Evolutionary conservation across 2,797 vertebrate species (phyloP).

Genomic region (Columba guinea): DNA sequence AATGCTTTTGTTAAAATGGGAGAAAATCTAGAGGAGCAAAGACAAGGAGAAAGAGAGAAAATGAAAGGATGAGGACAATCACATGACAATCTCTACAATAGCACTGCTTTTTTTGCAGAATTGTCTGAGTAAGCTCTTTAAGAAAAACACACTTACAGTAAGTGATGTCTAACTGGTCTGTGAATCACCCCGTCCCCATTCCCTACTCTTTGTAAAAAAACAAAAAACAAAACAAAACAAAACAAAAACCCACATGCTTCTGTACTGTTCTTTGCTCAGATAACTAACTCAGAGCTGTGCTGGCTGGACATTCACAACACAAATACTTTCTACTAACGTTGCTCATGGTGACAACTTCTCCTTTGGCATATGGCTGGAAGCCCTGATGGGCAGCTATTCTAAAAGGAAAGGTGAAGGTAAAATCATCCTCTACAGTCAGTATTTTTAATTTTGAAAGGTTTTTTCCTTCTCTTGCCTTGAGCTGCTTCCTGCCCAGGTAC

Average conservation of each 20-base stretch:
- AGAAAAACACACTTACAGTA: slow-evolving; percentile 21
- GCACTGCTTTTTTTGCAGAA: background rate
- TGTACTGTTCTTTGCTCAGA: background rate
- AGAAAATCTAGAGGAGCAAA: background rate
- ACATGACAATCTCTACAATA: background rate
- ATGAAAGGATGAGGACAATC: background rate
- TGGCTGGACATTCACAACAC: background rate
- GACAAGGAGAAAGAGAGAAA: background rate
- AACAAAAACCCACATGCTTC: background rate
- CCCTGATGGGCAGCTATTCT: background rate
- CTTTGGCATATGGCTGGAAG: background rate
- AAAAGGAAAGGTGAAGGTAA: background rate
- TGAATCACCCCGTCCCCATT: slow-evolving; percentile 1
- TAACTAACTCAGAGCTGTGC: background rate
- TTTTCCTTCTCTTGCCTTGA: background rate
- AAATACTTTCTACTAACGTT: background rate
- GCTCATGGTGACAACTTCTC: background rate
- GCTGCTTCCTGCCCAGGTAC: background rate
- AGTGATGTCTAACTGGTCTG: background rate
- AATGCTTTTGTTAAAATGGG: background rate
- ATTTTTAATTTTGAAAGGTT: background rate
- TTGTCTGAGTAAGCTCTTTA: background rate
- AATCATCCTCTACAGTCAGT: background rate
- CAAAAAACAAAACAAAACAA: background rate
- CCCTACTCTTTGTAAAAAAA: background rate